A percentile compares a stretch with the other conserved stretches of the same genome.
phyloP scores from a whole-genome alignment of 2,888 invertebrate genomes.

The Syrphus vitripennis region DNA sequence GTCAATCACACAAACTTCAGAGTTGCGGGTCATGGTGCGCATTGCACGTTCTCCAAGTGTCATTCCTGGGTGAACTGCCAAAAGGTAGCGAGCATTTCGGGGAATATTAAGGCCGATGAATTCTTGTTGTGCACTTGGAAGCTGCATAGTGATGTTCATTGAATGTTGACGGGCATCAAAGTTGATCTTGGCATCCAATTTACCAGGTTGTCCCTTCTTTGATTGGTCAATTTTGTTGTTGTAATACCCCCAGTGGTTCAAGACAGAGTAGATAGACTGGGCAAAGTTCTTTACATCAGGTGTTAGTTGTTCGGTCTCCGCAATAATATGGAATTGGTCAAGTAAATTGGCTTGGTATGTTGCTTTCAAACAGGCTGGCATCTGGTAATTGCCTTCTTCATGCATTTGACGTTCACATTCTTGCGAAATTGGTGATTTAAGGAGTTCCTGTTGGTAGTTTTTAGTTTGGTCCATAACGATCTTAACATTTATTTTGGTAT shows the following conservation, averaged over 20 bases:
- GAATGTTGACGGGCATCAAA: slow-evolving; percentile 81
- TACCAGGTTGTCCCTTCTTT: slow-evolving; percentile 81
- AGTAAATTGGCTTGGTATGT: slow-evolving; percentile 83
- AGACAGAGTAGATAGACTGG: slow-evolving; percentile 81
- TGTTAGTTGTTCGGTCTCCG: slow-evolving; percentile 83
- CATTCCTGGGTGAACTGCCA: slow-evolving; percentile 82
- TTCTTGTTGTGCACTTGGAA: slow-evolving; percentile 79
- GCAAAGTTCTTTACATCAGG: slow-evolving; percentile 81
- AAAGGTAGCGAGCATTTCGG: slow-evolving; percentile 78
- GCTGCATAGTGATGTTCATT: slow-evolving; percentile 81
- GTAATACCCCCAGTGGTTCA: slow-evolving; percentile 81
- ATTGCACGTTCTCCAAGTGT: slow-evolving; percentile 74
- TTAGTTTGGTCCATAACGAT: slow-evolving; percentile 82
- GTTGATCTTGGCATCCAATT: slow-evolving; percentile 81
- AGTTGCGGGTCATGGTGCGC: slow-evolving; percentile 76
- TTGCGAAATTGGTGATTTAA: slow-evolving; percentile 81
- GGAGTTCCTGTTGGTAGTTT: slow-evolving; percentile 82
- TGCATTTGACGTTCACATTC: slow-evolving; percentile 81
- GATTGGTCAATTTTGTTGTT: slow-evolving; percentile 82
- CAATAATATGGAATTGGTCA: slow-evolving; percentile 82
- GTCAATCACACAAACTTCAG: slow-evolving; percentile 84
- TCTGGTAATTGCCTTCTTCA: slow-evolving; percentile 82
- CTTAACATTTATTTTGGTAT: slow-evolving; percentile 80
- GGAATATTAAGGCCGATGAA: slow-evolving; percentile 82
- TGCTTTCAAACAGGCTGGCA: slow-evolving; percentile 83